phyloP scores from a whole-genome alignment of 2,888 invertebrate genomes.

The Chloroclystis v-ata region DNA sequence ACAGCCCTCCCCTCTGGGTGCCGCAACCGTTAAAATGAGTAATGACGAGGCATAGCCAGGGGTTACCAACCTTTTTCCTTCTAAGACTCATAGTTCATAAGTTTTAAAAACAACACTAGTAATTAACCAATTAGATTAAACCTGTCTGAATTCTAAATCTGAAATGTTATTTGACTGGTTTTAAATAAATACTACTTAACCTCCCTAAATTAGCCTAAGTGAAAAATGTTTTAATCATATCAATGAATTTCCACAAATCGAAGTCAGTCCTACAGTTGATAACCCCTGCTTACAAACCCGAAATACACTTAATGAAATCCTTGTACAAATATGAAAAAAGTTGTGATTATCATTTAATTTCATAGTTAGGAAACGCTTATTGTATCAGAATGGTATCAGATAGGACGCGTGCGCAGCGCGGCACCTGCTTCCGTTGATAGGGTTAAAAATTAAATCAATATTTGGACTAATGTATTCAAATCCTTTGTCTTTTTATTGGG shows the following conservation, averaged over 20 bases:
- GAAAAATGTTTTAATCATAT: too few species aligned
- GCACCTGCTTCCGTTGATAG: conserved; percentile 76
- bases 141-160: too few species aligned
- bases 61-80: conserved; percentile 40
- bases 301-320: conserved; percentile 67
- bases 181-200: too few species aligned
- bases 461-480: conserved; percentile 71
- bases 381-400: conserved; percentile 68
- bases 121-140: not conserved
- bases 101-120: too few species aligned
- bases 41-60: conserved; percentile 51
- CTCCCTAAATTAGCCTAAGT: too few species aligned
- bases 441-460: conserved; percentile 79
- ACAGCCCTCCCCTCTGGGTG: conserved; percentile 65
- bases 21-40: conserved; percentile 74
- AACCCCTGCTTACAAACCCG: conserved; percentile 42
- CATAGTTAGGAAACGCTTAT: conserved; percentile 73
- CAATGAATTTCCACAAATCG: not conserved
- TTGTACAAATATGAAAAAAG: conserved; percentile 70
- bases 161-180: too few species aligned
- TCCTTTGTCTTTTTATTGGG: conserved; percentile 55
- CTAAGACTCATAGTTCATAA: too few species aligned
- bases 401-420: conserved; percentile 66
- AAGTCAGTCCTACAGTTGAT: conserved; percentile 38
- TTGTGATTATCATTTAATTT: conserved; percentile 77